Conservation (phyloP, 2,797 vertebrate species). For the Acipenser transmontanus region DNA sequence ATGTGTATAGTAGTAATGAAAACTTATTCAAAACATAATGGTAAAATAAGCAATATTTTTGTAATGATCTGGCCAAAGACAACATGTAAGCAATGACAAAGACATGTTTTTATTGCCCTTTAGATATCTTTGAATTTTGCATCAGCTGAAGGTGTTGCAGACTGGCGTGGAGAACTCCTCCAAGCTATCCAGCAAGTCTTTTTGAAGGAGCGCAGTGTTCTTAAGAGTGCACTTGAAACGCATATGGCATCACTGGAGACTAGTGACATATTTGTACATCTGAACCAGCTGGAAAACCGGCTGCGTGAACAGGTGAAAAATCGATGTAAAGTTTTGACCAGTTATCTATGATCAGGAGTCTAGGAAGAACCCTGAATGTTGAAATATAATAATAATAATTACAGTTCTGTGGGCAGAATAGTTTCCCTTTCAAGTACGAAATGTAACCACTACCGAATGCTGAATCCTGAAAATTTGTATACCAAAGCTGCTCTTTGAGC, state of each 20-base stretch:
- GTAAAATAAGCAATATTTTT: neutral
- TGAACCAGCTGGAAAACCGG: conserved; percentile 73
- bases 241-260: conserved; percentile 68
- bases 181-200: conserved; percentile 77
- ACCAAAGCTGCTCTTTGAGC: no score
- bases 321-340: no score
- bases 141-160: conserved; percentile 37
- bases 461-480: no score
- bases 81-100: no score
- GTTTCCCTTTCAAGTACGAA: no score
- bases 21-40: neutral
- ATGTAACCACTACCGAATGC: no score
- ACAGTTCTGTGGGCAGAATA: no score
- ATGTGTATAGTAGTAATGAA: neutral
- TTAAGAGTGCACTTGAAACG: conserved; percentile 68
- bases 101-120: neutral
- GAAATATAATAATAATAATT: no score
- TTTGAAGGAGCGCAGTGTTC: conserved; percentile 62
- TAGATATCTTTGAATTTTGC: neutral
- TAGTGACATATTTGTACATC: conserved; percentile 62
- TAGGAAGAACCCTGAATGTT: no score
- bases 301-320: conserved; percentile 76
- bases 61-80: no score
- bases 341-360: no score
- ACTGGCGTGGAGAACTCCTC: conserved; percentile 82